A percentile compares a stretch with the other conserved stretches of the same genome.
Evolutionary conservation across 2,888 invertebrate genomes (phyloP).

Genomic region (Entomobrya proxima): DNA sequence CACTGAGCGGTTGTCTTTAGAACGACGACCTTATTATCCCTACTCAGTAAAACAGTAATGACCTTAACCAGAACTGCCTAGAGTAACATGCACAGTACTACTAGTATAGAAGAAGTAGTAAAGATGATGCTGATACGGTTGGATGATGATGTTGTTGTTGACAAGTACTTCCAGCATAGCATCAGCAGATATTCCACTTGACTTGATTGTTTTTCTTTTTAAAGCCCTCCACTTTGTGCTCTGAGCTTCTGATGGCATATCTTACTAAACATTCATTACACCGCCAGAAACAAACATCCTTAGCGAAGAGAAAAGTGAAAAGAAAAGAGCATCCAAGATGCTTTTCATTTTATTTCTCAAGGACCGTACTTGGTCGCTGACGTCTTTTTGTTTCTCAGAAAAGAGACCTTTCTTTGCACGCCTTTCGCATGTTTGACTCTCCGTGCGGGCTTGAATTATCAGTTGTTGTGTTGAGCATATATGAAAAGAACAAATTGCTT

Average conservation of each 20-base stretch:
- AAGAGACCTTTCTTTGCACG: not conserved
- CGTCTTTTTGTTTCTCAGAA: slow-evolving; percentile 7
- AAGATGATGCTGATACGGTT: not conserved
- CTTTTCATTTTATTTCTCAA: slow-evolving; percentile 7
- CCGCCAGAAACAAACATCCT: not conserved
- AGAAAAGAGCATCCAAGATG: not conserved
- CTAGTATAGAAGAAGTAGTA: not conserved
- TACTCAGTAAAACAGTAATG: not conserved
- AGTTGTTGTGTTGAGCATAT: not conserved
- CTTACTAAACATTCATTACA: slow-evolving; percentile 10
- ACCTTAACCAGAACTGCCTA: not conserved
- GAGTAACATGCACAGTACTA: not conserved
- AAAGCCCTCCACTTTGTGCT: not conserved
- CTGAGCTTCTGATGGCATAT: not conserved
- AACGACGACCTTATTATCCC: not conserved
- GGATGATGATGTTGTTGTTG: not conserved
- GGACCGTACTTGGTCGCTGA: not conserved
- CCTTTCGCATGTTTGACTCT: not conserved
- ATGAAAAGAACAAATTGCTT: not conserved
- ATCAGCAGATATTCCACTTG: not conserved
- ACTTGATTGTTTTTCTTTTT: slow-evolving; percentile 8
- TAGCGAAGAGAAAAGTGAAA: not conserved
- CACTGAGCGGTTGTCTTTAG: not conserved
- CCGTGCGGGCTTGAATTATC: not conserved
- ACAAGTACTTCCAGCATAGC: not conserved